A percentile compares a stretch with the other conserved stretches of the same genome.
Evolutionary conservation across 35 echinoderm and acorn worm genomes (phyloP).

Genomic region (Anneissia japonica): DNA sequence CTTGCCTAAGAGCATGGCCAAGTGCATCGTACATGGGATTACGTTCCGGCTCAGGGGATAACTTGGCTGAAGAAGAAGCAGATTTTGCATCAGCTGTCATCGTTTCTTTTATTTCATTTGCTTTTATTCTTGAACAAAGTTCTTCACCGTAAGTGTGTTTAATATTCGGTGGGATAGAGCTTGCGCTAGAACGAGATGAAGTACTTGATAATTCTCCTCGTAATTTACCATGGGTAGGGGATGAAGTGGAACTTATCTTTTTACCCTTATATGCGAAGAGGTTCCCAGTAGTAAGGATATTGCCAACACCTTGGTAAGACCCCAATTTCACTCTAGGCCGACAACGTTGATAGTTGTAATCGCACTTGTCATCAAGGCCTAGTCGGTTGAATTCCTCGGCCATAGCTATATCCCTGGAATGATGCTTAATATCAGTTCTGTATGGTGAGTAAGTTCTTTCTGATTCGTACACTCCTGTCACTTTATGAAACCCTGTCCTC

Average conservation of each 20-base stretch:
- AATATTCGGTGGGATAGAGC: constrained; percentile 72
- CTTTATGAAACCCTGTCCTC: constrained; percentile 11
- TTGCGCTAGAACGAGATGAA: constrained; percentile 4
- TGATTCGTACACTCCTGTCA: constrained; percentile 35
- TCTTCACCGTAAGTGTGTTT: constrained; percentile 58
- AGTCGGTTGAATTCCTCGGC: constrained; percentile 74
- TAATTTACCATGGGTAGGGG: not conserved
- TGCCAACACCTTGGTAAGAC: constrained; percentile 53
- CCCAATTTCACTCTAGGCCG: constrained; percentile 21
- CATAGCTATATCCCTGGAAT: constrained; percentile 60
- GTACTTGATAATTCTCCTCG: not conserved
- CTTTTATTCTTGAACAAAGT: constrained; percentile 17
- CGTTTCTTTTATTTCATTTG: not conserved
- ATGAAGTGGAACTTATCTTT: not conserved
- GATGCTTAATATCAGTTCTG: constrained; percentile 61
- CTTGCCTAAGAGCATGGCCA: constrained; percentile 70
- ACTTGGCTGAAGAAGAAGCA: not conserved
- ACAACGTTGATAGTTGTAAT: constrained; percentile 74
- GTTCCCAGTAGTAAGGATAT: constrained; percentile 62
- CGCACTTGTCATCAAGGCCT: constrained; percentile 39
- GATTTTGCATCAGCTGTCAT: not conserved
- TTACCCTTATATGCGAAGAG: constrained; percentile 53
- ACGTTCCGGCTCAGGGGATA: not conserved
- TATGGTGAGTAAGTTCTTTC: constrained; percentile 61
- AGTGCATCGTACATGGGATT: constrained; percentile 68